phyloP scores from a whole-genome alignment of 2,113 vertebrate species.

The Dunckerocampus dactyliophorus region DNA sequence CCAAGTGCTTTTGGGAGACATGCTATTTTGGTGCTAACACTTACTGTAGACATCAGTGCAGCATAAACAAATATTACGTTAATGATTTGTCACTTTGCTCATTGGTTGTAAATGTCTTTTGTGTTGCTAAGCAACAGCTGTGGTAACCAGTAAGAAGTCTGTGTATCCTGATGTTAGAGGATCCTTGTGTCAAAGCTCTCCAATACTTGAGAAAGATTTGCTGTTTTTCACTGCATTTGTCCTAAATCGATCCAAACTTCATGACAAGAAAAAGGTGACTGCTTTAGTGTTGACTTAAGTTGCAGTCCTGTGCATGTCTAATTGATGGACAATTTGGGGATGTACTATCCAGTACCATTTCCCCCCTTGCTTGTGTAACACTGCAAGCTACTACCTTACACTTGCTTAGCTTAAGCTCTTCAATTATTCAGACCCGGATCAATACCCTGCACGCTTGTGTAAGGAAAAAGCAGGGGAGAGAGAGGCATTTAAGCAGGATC shows the following conservation, averaged over 20 bases:
- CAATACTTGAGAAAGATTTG: too few species aligned
- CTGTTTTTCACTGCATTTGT: not conserved
- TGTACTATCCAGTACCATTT: slow-evolving; percentile 63
- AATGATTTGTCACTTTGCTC: too few species aligned
- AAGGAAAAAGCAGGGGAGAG: slow-evolving; percentile 44
- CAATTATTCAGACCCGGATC: slow-evolving; percentile 75
- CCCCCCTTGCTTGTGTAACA: slow-evolving; percentile 46
- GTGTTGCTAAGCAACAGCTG: slow-evolving; percentile 28
- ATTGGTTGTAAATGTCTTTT: too few species aligned
- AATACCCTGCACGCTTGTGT: slow-evolving; percentile 63
- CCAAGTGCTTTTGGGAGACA: too few species aligned
- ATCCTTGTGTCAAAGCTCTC: slow-evolving; percentile 35
- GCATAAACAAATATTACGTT: too few species aligned
- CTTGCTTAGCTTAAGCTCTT: slow-evolving; percentile 65
- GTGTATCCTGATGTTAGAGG: slow-evolving; percentile 56
- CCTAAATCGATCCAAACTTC: not conserved
- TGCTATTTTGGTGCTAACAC: too few species aligned
- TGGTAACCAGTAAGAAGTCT: slow-evolving; percentile 49
- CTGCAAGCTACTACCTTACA: slow-evolving; percentile 7
- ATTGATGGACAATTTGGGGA: slow-evolving; percentile 59
- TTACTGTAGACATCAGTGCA: too few species aligned
- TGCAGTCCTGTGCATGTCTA: slow-evolving; percentile 29
- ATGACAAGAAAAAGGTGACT: slow-evolving; percentile 1
- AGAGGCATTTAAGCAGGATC: slow-evolving; percentile 49
- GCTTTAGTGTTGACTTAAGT: slow-evolving; percentile 38